Percentiles rank a stretch among this genome's conserved stretches.
Conservation (phyloP, 2,113 vertebrate genomes). For the Panthera tigris region DNA sequence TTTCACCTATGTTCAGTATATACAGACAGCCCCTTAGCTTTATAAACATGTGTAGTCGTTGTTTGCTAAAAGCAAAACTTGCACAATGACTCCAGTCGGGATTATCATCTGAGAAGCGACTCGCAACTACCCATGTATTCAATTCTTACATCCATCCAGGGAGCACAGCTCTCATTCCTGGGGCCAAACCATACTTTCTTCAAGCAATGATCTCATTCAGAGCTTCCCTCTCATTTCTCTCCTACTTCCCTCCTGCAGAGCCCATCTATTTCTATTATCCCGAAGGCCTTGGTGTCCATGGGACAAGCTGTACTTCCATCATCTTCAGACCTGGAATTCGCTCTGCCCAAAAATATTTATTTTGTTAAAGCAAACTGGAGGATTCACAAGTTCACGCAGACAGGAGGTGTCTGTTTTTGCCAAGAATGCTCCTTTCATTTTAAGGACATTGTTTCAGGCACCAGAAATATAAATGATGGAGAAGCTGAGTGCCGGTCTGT, state of each 20-base stretch:
- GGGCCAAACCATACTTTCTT: slow-evolving; percentile 73
- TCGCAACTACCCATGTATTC: not conserved
- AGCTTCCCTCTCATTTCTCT: slow-evolving; percentile 77
- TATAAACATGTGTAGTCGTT: not conserved
- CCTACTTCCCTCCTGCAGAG: slow-evolving; percentile 77
- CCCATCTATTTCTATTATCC: slow-evolving; percentile 74
- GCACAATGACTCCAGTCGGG: not conserved
- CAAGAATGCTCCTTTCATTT: slow-evolving; percentile 63
- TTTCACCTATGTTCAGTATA: not conserved
- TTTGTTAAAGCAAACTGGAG: slow-evolving; percentile 79
- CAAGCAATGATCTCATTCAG: slow-evolving; percentile 79
- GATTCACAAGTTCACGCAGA: slow-evolving; percentile 73
- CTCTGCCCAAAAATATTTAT: slow-evolving; percentile 77
- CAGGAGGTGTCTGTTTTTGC: slow-evolving; percentile 80
- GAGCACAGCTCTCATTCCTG: slow-evolving; percentile 9
- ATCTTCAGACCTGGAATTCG: slow-evolving; percentile 77
- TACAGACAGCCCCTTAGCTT: not conserved
- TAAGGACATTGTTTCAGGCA: slow-evolving; percentile 63
- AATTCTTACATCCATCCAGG: not conserved
- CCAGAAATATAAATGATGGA: not conserved
- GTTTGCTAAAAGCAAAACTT: slow-evolving; percentile 44
- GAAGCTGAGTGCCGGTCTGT: slow-evolving; percentile 30
- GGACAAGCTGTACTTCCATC: slow-evolving; percentile 71
- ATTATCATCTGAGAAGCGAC: not conserved
- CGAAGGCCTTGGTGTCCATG: slow-evolving; percentile 58